These are phyloP conservation scores for Mellivora capensis DNA, from an alignment of 2,113 vertebrate species.

Conservation along the genomic window DNA sequence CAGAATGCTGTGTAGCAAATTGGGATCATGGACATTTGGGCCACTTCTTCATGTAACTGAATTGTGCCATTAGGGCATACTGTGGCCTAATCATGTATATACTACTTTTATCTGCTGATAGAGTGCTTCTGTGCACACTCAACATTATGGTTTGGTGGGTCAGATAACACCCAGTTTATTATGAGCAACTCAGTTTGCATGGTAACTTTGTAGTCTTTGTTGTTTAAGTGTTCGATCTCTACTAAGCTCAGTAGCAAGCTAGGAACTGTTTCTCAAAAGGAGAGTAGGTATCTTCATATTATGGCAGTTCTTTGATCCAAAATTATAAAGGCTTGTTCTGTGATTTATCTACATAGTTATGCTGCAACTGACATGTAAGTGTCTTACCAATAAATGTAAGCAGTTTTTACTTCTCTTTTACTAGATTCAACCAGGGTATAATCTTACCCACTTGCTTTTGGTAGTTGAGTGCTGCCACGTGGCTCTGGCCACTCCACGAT, in stretches of 20 bases:
- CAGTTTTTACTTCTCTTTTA: not conserved
- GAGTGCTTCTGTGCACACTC: not conserved
- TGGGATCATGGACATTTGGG: not conserved
- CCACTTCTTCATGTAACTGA: not conserved
- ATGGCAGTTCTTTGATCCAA: not conserved
- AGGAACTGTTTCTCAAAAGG: not conserved
- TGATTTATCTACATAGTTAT: not conserved
- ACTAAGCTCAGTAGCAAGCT: not conserved
- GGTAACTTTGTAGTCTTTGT: not conserved
- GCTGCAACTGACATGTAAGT: not conserved
- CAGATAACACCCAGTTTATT: not conserved
- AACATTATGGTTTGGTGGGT: not conserved
- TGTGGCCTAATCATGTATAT: not conserved
- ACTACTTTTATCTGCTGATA: not conserved
- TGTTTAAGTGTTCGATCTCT: not conserved
- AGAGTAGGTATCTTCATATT: not conserved
- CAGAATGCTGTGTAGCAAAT: not conserved
- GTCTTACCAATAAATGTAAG: not conserved
- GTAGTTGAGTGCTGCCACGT: not conserved
- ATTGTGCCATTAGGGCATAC: not conserved
- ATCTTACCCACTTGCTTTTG: not conserved
- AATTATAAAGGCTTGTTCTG: not conserved
- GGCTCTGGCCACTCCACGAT: not conserved
- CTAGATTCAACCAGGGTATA: not conserved
- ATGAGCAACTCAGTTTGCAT: not conserved